Evolutionary conservation across 2,797 vertebrate species (phyloP).

Genomic region (Macropus fuliginosus): DNA sequence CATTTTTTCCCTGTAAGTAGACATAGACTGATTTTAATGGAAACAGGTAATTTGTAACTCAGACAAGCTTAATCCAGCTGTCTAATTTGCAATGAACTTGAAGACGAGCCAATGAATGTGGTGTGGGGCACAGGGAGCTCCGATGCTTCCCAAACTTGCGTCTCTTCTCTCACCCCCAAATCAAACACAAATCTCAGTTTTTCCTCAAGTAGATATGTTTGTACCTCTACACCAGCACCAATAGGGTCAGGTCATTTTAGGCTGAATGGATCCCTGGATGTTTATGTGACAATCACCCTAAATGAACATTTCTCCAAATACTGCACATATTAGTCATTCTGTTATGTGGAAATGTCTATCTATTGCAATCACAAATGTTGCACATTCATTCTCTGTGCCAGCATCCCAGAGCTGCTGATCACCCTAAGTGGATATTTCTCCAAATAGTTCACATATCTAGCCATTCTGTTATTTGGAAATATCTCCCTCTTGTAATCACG

Average conservation of each 20-base stretch:
- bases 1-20: not conserved
- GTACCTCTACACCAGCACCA: not conserved
- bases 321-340: not conserved
- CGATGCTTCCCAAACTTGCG: not conserved
- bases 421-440: constrained; percentile 30
- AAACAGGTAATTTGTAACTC: not conserved
- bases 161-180: not conserved
- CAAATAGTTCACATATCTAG: constrained; percentile 28
- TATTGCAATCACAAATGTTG: not conserved
- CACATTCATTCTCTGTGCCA: not conserved
- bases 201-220: not conserved
- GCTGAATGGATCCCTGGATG: not conserved
- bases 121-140: not conserved
- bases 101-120: constrained; percentile 8
- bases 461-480: constrained; percentile 29
- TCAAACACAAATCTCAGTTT: not conserved
- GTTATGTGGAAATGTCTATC: constrained; percentile 30
- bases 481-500: not conserved
- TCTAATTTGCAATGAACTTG: constrained; percentile 23
- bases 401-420: constrained; percentile 5
- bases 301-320: constrained; percentile 45
- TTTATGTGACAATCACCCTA: constrained; percentile 20
- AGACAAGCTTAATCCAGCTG: not conserved
- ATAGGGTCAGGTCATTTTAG: not conserved
- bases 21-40: not conserved